phyloP scores from a whole-genome alignment of 2,113 vertebrate species.

The Zeus faber region DNA sequence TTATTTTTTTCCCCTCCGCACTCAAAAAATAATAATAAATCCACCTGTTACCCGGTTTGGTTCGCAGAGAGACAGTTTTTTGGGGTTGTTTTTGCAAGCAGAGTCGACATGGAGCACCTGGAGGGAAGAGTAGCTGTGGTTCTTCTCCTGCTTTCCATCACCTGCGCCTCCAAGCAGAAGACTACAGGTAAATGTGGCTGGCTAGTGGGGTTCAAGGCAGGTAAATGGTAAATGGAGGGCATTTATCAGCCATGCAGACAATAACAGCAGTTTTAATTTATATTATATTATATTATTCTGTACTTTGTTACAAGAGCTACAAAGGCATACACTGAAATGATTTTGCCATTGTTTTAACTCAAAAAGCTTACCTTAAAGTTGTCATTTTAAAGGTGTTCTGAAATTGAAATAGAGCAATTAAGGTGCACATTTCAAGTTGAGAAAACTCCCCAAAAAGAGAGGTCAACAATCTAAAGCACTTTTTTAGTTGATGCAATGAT shows the following conservation, averaged over 20 bases:
- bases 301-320: too few species aligned
- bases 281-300: too few species aligned
- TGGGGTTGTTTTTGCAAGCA: conserved; percentile 35
- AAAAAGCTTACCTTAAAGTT: too few species aligned
- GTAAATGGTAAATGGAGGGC: not conserved
- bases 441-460: too few species aligned
- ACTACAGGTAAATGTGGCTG: conserved; percentile 55
- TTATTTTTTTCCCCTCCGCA: conserved; percentile 13
- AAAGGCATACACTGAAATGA: too few species aligned
- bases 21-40: conserved; percentile 11
- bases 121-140: conserved; percentile 47
- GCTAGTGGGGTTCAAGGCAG: not conserved
- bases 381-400: too few species aligned
- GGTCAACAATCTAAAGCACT: too few species aligned
- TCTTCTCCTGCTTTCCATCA: conserved; percentile 59
- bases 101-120: conserved; percentile 61
- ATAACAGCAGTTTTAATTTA: not conserved
- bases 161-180: conserved; percentile 50
- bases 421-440: too few species aligned
- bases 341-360: too few species aligned
- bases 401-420: too few species aligned
- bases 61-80: conserved; percentile 13
- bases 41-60: conserved; percentile 24
- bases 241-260: too few species aligned
- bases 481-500: too few species aligned